phyloP scores from a whole-genome alignment of 2,888 invertebrate genomes.

The Ectemnius cavifrons region DNA sequence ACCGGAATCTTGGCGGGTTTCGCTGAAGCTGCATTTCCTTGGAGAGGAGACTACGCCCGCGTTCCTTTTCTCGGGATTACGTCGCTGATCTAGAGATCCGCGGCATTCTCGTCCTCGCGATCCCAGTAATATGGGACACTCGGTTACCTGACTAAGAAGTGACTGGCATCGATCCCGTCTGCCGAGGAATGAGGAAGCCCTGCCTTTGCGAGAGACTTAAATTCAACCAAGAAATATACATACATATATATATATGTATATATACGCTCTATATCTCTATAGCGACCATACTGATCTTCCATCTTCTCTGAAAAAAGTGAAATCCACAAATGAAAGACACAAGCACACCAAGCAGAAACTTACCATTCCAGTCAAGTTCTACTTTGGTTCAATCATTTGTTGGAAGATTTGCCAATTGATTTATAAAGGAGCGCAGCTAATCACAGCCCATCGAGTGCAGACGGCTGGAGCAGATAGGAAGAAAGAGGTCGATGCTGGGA shows the following conservation, averaged over 20 bases:
- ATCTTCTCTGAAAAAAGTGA: no score
- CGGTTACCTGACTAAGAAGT: constrained; percentile 2
- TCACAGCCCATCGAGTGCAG: neutral
- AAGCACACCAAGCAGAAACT: no score
- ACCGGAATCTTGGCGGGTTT: neutral
- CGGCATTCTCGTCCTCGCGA: constrained; percentile 35
- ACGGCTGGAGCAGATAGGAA: neutral
- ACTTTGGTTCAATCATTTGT: neutral
- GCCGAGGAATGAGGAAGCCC: neutral
- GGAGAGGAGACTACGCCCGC: neutral
- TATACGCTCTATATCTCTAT: no score
- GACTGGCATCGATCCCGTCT: constrained; percentile 1
- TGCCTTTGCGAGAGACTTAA: neutral
- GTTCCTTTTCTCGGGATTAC: constrained; percentile 12
- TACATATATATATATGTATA: no score
- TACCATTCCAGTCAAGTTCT: no score
- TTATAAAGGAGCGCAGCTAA: neutral
- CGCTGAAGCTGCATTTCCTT: neutral
- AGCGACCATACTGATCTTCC: no score
- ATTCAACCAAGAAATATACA: no score
- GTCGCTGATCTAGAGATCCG: constrained; percentile 31
- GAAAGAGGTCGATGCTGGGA: neutral
- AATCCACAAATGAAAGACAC: no score
- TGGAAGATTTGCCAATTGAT: constrained; percentile 4
- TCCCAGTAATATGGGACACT: constrained; percentile 28